These are phyloP conservation scores for Gortyna flavago DNA, from an alignment of 2,888 invertebrate species.

Conservation along the genomic window DNA sequence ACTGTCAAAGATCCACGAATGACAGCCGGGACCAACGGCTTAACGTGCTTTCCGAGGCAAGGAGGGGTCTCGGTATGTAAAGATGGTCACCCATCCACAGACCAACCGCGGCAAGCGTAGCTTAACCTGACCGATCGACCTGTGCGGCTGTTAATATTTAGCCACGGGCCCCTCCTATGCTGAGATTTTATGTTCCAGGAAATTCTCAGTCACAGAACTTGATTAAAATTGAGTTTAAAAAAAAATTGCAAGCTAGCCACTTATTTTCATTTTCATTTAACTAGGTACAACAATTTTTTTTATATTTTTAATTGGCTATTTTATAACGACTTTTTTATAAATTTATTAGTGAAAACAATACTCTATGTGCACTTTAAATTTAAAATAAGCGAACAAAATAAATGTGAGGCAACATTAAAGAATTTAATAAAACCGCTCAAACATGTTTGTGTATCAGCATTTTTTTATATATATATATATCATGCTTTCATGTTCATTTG, in stretches of 20 bases:
- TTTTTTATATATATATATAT: not conserved
- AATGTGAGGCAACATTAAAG: not conserved
- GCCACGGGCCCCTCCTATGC: too few species aligned
- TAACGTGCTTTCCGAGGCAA: too few species aligned
- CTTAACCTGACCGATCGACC: too few species aligned
- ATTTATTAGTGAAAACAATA: not conserved
- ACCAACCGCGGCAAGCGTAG: too few species aligned
- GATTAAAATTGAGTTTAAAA: not conserved
- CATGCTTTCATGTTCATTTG: not conserved
- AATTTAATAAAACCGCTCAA: constrained; percentile 11
- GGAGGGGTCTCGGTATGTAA: too few species aligned
- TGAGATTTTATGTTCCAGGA: not conserved
- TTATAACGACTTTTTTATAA: not conserved
- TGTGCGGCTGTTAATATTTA: too few species aligned
- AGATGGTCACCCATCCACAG: too few species aligned
- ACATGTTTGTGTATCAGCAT: not conserved
- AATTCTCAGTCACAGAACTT: not conserved
- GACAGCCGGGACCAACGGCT: too few species aligned
- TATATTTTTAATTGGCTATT: not conserved
- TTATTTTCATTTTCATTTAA: not conserved
- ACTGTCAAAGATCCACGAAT: too few species aligned
- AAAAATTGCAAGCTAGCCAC: not conserved
- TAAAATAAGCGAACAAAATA: not conserved
- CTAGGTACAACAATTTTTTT: not conserved
- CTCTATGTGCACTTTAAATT: not conserved